A percentile compares a stretch with the other conserved stretches of the same genome.
Evolutionary conservation across 2,888 invertebrate genomes (phyloP).

Genomic region (Tortrix viridana): DNA sequence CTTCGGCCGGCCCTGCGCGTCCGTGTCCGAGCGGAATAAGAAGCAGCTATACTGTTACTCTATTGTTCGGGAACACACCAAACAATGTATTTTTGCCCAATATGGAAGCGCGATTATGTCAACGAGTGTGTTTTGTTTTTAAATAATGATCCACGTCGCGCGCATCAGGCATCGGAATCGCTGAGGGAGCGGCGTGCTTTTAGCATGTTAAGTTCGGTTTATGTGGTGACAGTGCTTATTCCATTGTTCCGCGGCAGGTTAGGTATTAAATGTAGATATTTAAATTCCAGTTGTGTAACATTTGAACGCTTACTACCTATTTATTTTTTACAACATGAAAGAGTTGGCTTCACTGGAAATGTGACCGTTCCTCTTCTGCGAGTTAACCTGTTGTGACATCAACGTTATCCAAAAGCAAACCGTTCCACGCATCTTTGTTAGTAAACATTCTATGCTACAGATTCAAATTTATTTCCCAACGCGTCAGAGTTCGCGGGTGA

Average conservation of each 20-base stretch:
- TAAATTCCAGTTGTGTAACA: slow-evolving; percentile 14
- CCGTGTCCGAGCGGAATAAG: slow-evolving; percentile 81
- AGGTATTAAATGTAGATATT: slow-evolving; percentile 12
- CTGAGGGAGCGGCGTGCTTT: slow-evolving; percentile 52
- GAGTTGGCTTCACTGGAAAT: neutral
- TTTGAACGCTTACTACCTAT: neutral
- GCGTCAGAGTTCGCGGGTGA: slow-evolving; percentile 35
- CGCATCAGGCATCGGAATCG: slow-evolving; percentile 66
- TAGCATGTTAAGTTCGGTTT: slow-evolving; percentile 59
- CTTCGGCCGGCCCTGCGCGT: slow-evolving; percentile 64
- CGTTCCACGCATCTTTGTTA: slow-evolving; percentile 28
- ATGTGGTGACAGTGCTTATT: slow-evolving; percentile 32
- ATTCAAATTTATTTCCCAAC: slow-evolving; percentile 31
- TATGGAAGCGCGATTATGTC: slow-evolving; percentile 80
- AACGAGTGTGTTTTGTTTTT: slow-evolving; percentile 78
- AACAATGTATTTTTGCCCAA: slow-evolving; percentile 81
- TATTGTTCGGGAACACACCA: slow-evolving; percentile 76
- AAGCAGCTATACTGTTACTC: slow-evolving; percentile 80
- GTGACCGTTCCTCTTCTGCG: neutral
- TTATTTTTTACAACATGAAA: slow-evolving; percentile 15
- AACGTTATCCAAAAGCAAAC: slow-evolving; percentile 20
- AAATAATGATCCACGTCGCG: slow-evolving; percentile 67
- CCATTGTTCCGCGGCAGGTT: slow-evolving; percentile 24
- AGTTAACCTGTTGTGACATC: slow-evolving; percentile 33
- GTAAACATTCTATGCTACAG: slow-evolving; percentile 30